Percentiles rank a stretch among this genome's conserved stretches.
Conservation (phyloP, 2,113 vertebrate genomes). For the Lycaon pictus region DNA sequence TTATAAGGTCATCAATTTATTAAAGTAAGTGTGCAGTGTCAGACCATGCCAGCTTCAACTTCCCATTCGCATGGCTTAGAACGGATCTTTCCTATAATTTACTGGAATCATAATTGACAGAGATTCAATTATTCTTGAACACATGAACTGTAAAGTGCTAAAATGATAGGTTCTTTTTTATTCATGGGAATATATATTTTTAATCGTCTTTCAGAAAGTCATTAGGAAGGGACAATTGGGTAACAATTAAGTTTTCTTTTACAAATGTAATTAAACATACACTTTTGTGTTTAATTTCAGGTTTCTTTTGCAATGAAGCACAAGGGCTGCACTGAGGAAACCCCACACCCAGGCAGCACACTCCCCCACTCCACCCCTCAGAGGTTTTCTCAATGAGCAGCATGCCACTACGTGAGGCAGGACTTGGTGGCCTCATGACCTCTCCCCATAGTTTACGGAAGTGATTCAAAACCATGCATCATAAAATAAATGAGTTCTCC, state of each 20-base stretch:
- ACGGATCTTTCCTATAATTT: background rate
- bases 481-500: background rate
- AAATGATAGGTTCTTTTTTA: background rate
- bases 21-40: background rate
- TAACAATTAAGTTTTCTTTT: constrained; percentile 59
- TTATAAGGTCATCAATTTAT: background rate
- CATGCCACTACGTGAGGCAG: rapidly evolving
- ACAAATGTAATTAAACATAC: constrained; percentile 46
- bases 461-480: background rate
- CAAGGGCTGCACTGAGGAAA: background rate
- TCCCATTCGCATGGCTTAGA: background rate
- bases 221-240: constrained; percentile 61
- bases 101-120: background rate
- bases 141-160: background rate
- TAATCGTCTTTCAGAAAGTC: constrained; percentile 67
- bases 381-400: background rate
- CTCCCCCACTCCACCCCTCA: rapidly evolving
- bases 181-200: constrained; percentile 48
- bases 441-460: background rate
- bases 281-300: background rate
- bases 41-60: background rate
- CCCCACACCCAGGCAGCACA: rapidly evolving
- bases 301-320: background rate
- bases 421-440: no score
- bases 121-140: constrained; percentile 33